A percentile compares a stretch with the other conserved stretches of the same genome.
Evolutionary conservation across 2,888 invertebrate genomes (phyloP).

Genomic region (Stenchaetothrips biformis): DNA sequence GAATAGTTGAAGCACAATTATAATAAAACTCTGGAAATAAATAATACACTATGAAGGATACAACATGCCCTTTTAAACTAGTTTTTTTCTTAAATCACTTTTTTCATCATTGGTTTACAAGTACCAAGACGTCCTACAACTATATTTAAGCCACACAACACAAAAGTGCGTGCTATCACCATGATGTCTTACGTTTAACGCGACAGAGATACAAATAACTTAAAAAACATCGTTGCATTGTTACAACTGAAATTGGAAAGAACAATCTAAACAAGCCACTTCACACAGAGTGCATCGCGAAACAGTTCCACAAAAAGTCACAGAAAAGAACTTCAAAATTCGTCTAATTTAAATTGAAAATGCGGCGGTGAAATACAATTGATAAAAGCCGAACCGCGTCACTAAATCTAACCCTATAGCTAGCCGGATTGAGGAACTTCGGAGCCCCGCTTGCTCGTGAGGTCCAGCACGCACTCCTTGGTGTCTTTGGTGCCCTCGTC

Average conservation of each 20-base stretch:
- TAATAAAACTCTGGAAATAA: slow-evolving; percentile 22
- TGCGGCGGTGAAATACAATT: neutral
- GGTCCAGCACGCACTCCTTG: slow-evolving; percentile 9
- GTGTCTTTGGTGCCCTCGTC: slow-evolving; percentile 3
- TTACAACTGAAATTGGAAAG: neutral
- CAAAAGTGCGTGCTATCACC: neutral
- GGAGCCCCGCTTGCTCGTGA: neutral
- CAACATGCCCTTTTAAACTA: neutral
- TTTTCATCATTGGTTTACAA: neutral
- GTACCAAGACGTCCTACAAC: neutral
- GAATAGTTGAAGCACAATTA: neutral
- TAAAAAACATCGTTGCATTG: neutral
- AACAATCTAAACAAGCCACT: neutral
- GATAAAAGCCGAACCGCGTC: too few species aligned
- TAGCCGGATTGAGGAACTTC: slow-evolving; percentile 15
- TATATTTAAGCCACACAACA: neutral
- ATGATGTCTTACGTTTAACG: neutral
- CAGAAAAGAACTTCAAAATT: neutral
- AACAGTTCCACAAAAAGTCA: neutral
- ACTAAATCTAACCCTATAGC: neutral
- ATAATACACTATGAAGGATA: slow-evolving; percentile 9
- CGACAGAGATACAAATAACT: neutral
- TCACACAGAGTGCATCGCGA: neutral
- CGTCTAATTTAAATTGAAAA: neutral
- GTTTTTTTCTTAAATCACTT: neutral